Conservation (phyloP, 2,797 vertebrate species). For the Trichosurus vulpecula region DNA sequence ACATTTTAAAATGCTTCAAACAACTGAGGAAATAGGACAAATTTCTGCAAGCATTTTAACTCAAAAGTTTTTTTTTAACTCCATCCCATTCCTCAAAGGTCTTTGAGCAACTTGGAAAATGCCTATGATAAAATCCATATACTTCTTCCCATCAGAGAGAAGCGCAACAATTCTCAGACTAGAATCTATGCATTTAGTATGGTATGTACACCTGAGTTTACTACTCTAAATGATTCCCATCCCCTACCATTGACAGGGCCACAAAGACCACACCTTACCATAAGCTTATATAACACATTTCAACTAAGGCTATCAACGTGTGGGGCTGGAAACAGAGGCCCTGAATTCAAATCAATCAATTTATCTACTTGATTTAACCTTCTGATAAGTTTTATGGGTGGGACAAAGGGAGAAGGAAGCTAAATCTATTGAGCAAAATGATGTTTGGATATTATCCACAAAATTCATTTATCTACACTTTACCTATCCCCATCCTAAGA, state of each 20-base stretch:
- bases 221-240: not conserved
- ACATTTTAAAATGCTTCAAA: not conserved
- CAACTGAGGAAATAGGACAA: not conserved
- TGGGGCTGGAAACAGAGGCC: not conserved
- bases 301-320: not conserved
- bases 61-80: not conserved
- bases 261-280: slow-evolving; percentile 30
- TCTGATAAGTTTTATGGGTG: not conserved
- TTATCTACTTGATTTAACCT: not conserved
- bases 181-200: not conserved
- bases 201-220: not conserved
- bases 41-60: not conserved
- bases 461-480: not conserved
- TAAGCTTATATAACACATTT: not conserved
- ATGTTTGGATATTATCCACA: not conserved
- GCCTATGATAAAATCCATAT: not conserved
- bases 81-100: not conserved
- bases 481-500: not conserved
- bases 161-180: not conserved
- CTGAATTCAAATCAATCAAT: not conserved
- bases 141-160: not conserved
- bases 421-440: not conserved
- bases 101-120: not conserved
- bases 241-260: not conserved
- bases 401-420: slow-evolving; percentile 31